Conservation (phyloP, 2,888 invertebrate species). For the Acrobeloides nanus region DNA sequence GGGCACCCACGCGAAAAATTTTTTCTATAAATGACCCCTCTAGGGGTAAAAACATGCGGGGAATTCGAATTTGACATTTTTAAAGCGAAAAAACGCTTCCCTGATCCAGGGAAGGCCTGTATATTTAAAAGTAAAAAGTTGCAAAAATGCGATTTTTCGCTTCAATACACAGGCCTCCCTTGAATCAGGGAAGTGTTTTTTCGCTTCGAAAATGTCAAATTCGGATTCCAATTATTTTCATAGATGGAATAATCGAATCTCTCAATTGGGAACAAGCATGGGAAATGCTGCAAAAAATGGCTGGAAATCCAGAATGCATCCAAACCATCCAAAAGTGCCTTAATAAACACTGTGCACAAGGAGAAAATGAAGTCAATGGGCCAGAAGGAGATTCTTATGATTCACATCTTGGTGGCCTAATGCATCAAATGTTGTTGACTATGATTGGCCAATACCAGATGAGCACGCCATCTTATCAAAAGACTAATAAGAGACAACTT, state of each 20-base stretch:
- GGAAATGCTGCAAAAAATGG: constrained; percentile 60
- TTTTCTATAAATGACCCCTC: too few species aligned
- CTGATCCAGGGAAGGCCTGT: too few species aligned
- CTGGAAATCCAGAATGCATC: constrained; percentile 61
- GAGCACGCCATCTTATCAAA: constrained; percentile 39
- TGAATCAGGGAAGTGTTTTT: too few species aligned
- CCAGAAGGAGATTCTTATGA: constrained; percentile 55
- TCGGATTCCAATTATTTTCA: constrained; percentile 13
- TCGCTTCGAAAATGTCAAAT: too few species aligned
- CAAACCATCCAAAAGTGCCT: constrained; percentile 59
- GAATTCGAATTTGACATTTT: too few species aligned
- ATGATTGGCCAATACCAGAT: constrained; percentile 54
- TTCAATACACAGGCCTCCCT: too few species aligned
- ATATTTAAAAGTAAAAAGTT: too few species aligned
- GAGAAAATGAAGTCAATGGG: constrained; percentile 14
- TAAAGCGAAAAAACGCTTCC: too few species aligned
- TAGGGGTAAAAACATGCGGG: too few species aligned
- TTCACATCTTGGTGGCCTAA: constrained; percentile 56
- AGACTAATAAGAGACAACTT: constrained; percentile 47
- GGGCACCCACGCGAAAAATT: too few species aligned
- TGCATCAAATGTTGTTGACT: constrained; percentile 58
- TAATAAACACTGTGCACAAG: constrained; percentile 32
- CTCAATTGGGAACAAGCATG: constrained; percentile 58
- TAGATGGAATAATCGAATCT: constrained; percentile 30
- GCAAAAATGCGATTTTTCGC: too few species aligned